These are phyloP conservation scores for Sclerurus mexicanus DNA, from an alignment of 2,113 vertebrate species.

Conservation along the genomic window DNA sequence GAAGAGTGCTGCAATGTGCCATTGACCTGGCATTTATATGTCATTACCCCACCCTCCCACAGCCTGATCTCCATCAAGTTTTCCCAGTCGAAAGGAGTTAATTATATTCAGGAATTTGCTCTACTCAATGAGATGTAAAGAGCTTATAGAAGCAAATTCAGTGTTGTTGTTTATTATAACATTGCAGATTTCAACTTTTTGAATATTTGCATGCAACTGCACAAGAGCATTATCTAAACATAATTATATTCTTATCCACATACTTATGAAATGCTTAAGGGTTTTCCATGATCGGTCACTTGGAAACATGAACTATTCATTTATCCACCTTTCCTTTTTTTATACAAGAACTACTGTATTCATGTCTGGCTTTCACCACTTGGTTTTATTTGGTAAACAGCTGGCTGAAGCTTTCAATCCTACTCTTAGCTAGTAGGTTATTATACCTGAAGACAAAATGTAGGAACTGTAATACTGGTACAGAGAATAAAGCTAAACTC, in stretches of 20 bases:
- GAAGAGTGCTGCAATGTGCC: background rate
- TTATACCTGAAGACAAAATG: background rate
- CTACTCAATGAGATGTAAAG: constrained; percentile 7
- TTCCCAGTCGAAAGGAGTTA: background rate
- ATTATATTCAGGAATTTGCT: background rate
- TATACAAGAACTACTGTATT: constrained; percentile 1
- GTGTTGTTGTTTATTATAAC: background rate
- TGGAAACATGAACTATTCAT: constrained; percentile 53
- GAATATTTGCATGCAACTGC: constrained; percentile 26
- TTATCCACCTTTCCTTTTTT: background rate
- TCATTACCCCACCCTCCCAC: background rate
- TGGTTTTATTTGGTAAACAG: constrained; percentile 48
- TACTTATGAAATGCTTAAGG: background rate
- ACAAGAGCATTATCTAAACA: background rate
- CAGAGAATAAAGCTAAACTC: background rate
- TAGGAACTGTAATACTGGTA: background rate
- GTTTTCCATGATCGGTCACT: background rate
- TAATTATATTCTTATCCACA: constrained; percentile 20
- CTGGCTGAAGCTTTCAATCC: background rate
- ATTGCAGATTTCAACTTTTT: constrained; percentile 5
- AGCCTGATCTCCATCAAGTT: background rate
- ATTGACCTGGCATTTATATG: background rate
- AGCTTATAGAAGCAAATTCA: background rate
- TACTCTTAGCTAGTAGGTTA: background rate
- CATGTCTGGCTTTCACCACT: background rate